Evolutionary conservation across 2,113 vertebrate species (phyloP), one percentile per base, ranked within the genome.

Genomic region (Menidia beryllina): DNA sequence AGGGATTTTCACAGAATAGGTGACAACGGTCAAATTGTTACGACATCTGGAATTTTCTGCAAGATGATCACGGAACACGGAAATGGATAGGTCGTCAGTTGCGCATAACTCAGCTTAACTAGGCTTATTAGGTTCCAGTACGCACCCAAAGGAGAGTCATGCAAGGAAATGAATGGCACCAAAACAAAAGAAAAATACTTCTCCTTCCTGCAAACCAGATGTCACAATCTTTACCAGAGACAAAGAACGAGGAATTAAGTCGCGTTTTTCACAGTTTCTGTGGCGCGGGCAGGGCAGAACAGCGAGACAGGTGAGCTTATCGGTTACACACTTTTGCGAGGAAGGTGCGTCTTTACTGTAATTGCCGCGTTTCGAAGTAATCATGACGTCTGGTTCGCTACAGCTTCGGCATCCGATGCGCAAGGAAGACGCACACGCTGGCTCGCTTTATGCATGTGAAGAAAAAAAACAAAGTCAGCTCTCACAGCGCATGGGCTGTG

Each of bases 201-300:
- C 5, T n/a, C 60, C 51, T 7, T 30, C 8, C 55, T 57, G 45
- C 26, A 53, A 61, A 56, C 3, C 19, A 39, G 1, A 17, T 66
- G 75, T 75, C 71, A 48, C 23, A 71, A 58, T 21, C n/a, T n/a
- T 11, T 1, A 34, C 9, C 38, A 52, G 51, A 55, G 39, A 68
- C 21, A 41, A 57, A 25, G 66, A 67, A 77, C 19, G 69, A 81
- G 57, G 63, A 83, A 81, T 74, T 3, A 20, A 1, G 10, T 23
- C 26, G 2, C 12, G 25, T 24, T 59, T 61, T 60, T 52, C 14
- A 47, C 10, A 21, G 58, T 14, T 30, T 55, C 27, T 70, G 19
- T 11, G 27, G 26, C 1, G 0, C 4, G 36, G 15, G 2, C 1
- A 21, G 11, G 41, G 19, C 4, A 20, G 24, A 13, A 7, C 15